A percentile compares a stretch with the other conserved stretches of the same genome.
phyloP scores from a whole-genome alignment of 1,140 invertebrate genomes.

The Drosophila lowei region DNA sequence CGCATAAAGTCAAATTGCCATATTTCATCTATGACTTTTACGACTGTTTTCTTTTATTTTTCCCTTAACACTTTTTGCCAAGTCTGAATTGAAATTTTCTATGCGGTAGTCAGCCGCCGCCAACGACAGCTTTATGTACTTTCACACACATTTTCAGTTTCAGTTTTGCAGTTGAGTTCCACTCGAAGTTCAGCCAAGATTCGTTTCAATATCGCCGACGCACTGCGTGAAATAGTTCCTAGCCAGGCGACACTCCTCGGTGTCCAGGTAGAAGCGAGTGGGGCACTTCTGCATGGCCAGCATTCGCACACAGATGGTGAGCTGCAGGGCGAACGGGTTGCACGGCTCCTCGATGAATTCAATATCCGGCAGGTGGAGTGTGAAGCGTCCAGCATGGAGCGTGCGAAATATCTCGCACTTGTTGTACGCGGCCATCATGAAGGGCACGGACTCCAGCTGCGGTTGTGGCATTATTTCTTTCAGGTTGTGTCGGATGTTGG shows the following conservation, averaged over 20 bases:
- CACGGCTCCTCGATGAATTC: conserved; percentile 63
- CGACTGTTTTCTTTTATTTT: conserved; percentile 68
- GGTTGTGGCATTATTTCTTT: conserved; percentile 47
- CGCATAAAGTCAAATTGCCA: conserved; percentile 69
- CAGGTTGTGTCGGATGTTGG: conserved; percentile 43
- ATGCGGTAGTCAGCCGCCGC: conserved; percentile 6
- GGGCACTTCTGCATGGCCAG: conserved; percentile 68
- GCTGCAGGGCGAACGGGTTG: conserved; percentile 59
- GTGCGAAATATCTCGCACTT: conserved; percentile 53
- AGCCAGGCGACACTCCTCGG: conserved; percentile 43
- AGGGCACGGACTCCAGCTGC: conserved; percentile 32
- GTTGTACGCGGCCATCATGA: conserved; percentile 52
- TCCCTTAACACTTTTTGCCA: conserved; percentile 6
- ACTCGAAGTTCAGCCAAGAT: conserved; percentile 26
- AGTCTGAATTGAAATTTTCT: conserved; percentile 45
- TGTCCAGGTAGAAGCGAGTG: conserved; percentile 45
- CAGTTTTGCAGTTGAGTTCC: too few relatives aligned
- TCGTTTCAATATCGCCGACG: conserved; percentile 57
- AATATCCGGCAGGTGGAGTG: conserved; percentile 57
- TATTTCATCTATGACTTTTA: conserved; percentile 80
- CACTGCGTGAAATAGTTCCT: conserved; percentile 58
- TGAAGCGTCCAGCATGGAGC: conserved; percentile 33
- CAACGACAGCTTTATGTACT: conserved; percentile 28
- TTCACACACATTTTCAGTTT: conserved; percentile 44
- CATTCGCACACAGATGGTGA: conserved; percentile 62